Evolutionary conservation across 2,113 vertebrate genomes (phyloP).

Genomic region (Cryptoleucopteryx plumbea): DNA sequence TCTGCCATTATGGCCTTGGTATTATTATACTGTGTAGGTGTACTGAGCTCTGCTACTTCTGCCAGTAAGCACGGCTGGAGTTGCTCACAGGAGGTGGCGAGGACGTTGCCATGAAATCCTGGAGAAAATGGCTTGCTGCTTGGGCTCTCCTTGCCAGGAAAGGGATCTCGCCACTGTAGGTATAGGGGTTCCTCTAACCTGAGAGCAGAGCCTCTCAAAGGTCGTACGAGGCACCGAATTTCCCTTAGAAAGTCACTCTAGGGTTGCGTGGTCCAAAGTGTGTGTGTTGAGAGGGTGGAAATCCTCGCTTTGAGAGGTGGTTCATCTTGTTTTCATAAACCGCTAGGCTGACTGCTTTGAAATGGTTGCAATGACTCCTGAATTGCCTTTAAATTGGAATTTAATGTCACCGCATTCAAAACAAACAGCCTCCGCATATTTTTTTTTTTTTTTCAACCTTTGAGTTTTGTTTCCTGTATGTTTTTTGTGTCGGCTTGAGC

Average conservation of each 20-base stretch:
- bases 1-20: not conserved
- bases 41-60: not conserved
- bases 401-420: not conserved
- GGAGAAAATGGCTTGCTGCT: not conserved
- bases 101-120: fast-evolving
- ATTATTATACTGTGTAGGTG: too few species aligned
- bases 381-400: not conserved
- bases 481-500: not conserved
- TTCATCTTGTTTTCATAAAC: not conserved
- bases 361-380: not conserved
- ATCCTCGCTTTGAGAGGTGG: not conserved
- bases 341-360: not conserved
- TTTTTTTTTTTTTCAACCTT: not conserved
- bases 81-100: not conserved
- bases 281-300: not conserved
- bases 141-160: not conserved
- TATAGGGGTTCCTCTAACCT: not conserved
- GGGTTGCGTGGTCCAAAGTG: not conserved
- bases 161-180: fast-evolving
- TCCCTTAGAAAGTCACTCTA: not conserved
- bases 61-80: not conserved
- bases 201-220: not conserved
- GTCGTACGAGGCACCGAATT: not conserved
- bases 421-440: not conserved
- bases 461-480: not conserved